Percentiles rank a stretch among this genome's conserved stretches.
phyloP scores from a whole-genome alignment of 2,797 vertebrate genomes.

The Enteromius radiatus region DNA sequence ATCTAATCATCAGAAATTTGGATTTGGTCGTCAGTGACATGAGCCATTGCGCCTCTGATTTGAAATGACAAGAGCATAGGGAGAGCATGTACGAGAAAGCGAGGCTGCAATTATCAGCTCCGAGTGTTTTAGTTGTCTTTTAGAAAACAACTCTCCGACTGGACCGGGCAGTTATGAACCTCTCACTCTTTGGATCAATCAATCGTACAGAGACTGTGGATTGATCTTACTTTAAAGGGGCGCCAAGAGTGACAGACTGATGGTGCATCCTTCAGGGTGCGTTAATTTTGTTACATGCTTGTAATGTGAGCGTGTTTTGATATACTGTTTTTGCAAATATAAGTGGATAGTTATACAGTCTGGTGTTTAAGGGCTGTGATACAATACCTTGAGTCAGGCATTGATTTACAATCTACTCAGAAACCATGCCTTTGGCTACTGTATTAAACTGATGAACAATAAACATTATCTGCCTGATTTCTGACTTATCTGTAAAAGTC shows the following conservation, averaged over 20 bases:
- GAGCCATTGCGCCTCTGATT: conserved; percentile 77
- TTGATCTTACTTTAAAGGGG: conserved; percentile 54
- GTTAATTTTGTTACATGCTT: conserved; percentile 20
- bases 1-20: conserved; percentile 82
- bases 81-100: conserved; percentile 7
- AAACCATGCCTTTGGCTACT: conserved; percentile 8
- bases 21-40: conserved; percentile 75
- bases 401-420: conserved; percentile 26
- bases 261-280: not conserved
- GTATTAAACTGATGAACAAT: not conserved
- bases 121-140: conserved; percentile 30
- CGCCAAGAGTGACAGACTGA: conserved; percentile 27
- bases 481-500: not conserved
- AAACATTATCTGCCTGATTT: not conserved
- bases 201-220: conserved; percentile 35
- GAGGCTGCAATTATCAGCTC: conserved; percentile 29
- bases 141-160: conserved; percentile 41
- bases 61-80: conserved; percentile 69
- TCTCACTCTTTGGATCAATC: conserved; percentile 51
- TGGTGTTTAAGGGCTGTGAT: conserved; percentile 27
- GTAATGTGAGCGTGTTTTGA: conserved; percentile 22
- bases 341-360: not conserved
- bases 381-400: conserved; percentile 7
- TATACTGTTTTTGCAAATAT: conserved; percentile 23
- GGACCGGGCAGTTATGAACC: conserved; percentile 38